A percentile compares a stretch with the other conserved stretches of the same genome.
phyloP scores from a whole-genome alignment of 2,888 invertebrate genomes.

The Troglohyphantes excavatus region DNA sequence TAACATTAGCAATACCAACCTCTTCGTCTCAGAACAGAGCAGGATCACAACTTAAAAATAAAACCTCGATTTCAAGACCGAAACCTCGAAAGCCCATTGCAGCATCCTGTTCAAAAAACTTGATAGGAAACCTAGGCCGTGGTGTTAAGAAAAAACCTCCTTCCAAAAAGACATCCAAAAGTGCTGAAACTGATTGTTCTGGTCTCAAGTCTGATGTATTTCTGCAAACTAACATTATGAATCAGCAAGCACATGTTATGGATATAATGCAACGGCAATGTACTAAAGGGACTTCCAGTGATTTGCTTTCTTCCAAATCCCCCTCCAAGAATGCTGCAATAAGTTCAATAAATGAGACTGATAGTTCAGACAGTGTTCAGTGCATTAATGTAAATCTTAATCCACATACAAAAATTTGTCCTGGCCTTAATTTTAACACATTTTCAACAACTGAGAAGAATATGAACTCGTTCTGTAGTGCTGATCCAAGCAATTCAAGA shows the following conservation, averaged over 20 bases:
- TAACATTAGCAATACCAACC: slow-evolving; percentile 66
- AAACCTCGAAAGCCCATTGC: slow-evolving; percentile 66
- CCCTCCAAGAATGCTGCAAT: slow-evolving; percentile 16
- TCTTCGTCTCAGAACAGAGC: slow-evolving; percentile 44
- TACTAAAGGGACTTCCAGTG: slow-evolving; percentile 34
- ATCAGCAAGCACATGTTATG: slow-evolving; percentile 37
- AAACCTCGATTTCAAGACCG: slow-evolving; percentile 48
- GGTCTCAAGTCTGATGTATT: slow-evolving; percentile 55
- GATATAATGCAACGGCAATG: slow-evolving; percentile 52
- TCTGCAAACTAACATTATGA: slow-evolving; percentile 42
- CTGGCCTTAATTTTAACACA: slow-evolving; percentile 68
- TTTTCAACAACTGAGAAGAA: slow-evolving; percentile 62
- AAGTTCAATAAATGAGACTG: slow-evolving; percentile 63
- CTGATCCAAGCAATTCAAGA: slow-evolving; percentile 20
- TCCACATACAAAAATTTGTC: slow-evolving; percentile 40
- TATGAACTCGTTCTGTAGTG: slow-evolving; percentile 44
- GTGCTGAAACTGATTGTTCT: slow-evolving; percentile 23
- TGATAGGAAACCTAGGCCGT: slow-evolving; percentile 73
- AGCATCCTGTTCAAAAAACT: slow-evolving; percentile 74
- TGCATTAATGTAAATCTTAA: slow-evolving; percentile 70
- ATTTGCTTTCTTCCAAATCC: slow-evolving; percentile 40
- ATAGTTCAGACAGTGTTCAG: slow-evolving; percentile 75
- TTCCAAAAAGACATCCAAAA: slow-evolving; percentile 57
- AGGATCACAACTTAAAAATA: slow-evolving; percentile 29
- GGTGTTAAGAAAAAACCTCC: slow-evolving; percentile 72